These are phyloP conservation scores for Drosophila austrosaltans DNA, from an alignment of 2,888 invertebrate genomes.

Conservation along the genomic window DNA sequence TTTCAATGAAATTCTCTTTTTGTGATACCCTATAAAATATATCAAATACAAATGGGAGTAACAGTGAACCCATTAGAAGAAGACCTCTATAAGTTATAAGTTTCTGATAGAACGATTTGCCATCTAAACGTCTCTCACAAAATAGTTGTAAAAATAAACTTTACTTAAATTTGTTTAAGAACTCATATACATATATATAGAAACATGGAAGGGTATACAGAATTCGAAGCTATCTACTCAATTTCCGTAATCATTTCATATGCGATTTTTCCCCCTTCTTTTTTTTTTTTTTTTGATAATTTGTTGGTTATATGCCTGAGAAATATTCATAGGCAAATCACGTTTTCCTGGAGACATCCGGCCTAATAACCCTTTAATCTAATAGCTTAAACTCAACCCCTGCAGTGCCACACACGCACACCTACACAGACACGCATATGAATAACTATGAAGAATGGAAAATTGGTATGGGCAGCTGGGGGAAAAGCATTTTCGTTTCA, in stretches of 20 bases:
- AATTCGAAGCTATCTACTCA: neutral
- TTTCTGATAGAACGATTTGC: too few relatives aligned
- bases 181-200: too few relatives aligned
- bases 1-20: slow-evolving; percentile 45
- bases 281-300: slow-evolving; percentile 1
- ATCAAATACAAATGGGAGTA: neutral
- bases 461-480: slow-evolving; percentile 4
- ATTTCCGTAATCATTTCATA: neutral
- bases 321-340: slow-evolving; percentile 54
- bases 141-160: too few relatives aligned
- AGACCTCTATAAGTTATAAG: too few relatives aligned
- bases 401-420: slow-evolving; percentile 25
- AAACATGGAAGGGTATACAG: neutral
- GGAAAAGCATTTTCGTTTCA: slow-evolving; percentile 40
- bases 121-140: too few relatives aligned
- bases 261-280: neutral
- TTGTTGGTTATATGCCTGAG: slow-evolving; percentile 16
- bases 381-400: slow-evolving; percentile 58
- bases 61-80: too few relatives aligned
- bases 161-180: too few relatives aligned
- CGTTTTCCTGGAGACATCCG: slow-evolving; percentile 37
- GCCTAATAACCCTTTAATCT: slow-evolving; percentile 65
- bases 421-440: slow-evolving; percentile 32
- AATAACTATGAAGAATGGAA: slow-evolving; percentile 18
- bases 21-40: slow-evolving; percentile 49